These are phyloP conservation scores for Ptyas mucosa DNA, from an alignment of 2,113 vertebrate genomes.

Conservation along the genomic window DNA sequence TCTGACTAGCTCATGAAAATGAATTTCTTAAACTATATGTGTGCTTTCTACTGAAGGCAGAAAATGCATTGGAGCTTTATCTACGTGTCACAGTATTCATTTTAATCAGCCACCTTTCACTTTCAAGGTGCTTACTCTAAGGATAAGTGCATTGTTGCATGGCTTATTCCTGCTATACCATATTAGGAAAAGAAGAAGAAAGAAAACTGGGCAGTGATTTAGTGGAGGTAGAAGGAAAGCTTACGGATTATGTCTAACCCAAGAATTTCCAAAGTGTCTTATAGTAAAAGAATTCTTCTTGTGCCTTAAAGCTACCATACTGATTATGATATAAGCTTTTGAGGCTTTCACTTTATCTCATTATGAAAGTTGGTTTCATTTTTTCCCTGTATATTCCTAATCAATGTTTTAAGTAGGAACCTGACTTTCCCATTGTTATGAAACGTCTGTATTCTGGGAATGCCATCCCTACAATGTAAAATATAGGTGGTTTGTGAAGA, in stretches of 20 bases:
- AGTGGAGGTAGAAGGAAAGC: not conserved
- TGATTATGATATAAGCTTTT: not conserved
- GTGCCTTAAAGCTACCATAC: not conserved
- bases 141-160: not conserved
- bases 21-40: not conserved
- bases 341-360: not conserved
- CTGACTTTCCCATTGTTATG: not conserved
- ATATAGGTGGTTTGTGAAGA: not conserved
- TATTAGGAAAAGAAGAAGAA: conserved; percentile 1
- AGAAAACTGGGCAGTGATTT: not conserved
- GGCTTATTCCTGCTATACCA: not conserved
- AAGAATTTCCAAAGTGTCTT: not conserved
- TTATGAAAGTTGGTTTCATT: not conserved
- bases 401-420: not conserved
- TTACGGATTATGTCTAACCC: not conserved
- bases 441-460: not conserved
- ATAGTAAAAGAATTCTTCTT: not conserved
- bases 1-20: not conserved
- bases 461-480: not conserved
- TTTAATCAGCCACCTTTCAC: not conserved
- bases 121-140: not conserved
- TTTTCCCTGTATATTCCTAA: accelerated
- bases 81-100: not conserved
- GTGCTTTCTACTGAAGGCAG: not conserved
- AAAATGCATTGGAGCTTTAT: not conserved